Conservation (phyloP, 2,797 vertebrate species). For the Thunnus albacares region DNA sequence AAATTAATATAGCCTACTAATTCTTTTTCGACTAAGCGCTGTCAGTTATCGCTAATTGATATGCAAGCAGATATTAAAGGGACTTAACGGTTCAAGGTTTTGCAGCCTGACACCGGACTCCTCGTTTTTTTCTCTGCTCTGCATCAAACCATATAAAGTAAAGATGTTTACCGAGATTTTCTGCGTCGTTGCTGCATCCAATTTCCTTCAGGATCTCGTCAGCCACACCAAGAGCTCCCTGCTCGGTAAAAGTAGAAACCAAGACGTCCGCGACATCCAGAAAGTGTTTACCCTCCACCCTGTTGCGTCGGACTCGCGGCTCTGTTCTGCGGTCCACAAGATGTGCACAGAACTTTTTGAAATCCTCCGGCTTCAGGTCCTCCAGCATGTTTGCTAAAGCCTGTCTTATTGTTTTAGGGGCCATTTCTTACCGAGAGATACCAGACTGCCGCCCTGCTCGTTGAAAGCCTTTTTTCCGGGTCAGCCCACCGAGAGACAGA, state of each 20-base stretch:
- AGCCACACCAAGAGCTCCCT: background rate
- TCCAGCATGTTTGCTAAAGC: constrained; percentile 5
- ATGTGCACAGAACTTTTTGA: background rate
- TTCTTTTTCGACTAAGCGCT: no score
- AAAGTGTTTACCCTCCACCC: background rate
- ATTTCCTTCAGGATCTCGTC: constrained; percentile 10
- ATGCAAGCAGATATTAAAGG: no score
- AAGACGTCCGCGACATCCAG: constrained; percentile 22
- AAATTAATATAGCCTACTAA: no score
- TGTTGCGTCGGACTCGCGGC: background rate
- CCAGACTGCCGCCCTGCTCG: no score
- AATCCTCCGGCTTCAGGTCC: fast-evolving
- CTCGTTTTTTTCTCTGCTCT: no score
- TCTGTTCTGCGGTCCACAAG: constrained; percentile 26
- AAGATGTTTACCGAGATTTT: background rate
- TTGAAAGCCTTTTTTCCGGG: background rate
- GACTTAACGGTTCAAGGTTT: no score
- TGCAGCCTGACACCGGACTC: background rate
- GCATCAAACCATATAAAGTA: background rate
- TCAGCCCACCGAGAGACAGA: no score
- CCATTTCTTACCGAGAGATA: constrained; percentile 22
- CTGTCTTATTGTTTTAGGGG: fast-evolving
- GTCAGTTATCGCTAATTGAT: background rate
- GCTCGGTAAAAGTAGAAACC: constrained; percentile 44
- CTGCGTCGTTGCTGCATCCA: background rate